Percentiles rank a stretch among this genome's conserved stretches.
Conservation (phyloP, 2,113 vertebrate genomes). For the Ameiurus melas region DNA sequence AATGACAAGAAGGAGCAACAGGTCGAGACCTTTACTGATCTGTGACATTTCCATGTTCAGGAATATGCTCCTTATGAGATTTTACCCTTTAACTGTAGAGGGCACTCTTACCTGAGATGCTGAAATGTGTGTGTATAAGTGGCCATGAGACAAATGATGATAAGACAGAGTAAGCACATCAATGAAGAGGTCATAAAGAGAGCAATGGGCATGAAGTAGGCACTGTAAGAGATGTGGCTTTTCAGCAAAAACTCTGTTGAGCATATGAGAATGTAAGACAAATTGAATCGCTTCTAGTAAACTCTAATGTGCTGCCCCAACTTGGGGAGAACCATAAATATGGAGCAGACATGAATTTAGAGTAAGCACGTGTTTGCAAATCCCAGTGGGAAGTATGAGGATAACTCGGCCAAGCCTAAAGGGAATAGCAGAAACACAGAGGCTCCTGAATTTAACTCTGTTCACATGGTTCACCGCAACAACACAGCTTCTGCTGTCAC, state of each 20-base stretch:
- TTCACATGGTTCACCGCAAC: not conserved
- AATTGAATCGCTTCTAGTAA: not conserved
- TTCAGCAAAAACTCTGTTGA: not conserved
- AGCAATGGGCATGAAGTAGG: not conserved
- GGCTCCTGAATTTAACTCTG: not conserved
- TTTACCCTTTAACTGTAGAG: conserved; percentile 45
- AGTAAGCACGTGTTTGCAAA: conserved; percentile 36
- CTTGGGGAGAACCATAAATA: conserved; percentile 24
- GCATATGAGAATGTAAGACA: not conserved
- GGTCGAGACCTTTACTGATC: conserved; percentile 14
- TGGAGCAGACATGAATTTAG: conserved; percentile 13
- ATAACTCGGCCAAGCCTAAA: conserved; percentile 22
- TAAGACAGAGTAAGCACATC: not conserved
- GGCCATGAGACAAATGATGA: not conserved
- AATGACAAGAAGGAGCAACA: conserved; percentile 28
- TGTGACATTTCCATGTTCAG: not conserved
- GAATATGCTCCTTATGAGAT: not conserved
- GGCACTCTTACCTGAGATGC: conserved; percentile 49
- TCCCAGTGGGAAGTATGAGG: not conserved
- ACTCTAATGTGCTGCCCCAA: not conserved
- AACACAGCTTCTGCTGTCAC: not conserved
- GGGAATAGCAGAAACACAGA: not conserved
- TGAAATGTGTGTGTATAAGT: not conserved
- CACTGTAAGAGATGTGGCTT: not conserved
- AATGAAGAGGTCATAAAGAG: not conserved